Percentiles rank a stretch among this genome's conserved stretches.
Conservation (phyloP, 2,113 vertebrate species). For the Pachycephala philippinensis region DNA sequence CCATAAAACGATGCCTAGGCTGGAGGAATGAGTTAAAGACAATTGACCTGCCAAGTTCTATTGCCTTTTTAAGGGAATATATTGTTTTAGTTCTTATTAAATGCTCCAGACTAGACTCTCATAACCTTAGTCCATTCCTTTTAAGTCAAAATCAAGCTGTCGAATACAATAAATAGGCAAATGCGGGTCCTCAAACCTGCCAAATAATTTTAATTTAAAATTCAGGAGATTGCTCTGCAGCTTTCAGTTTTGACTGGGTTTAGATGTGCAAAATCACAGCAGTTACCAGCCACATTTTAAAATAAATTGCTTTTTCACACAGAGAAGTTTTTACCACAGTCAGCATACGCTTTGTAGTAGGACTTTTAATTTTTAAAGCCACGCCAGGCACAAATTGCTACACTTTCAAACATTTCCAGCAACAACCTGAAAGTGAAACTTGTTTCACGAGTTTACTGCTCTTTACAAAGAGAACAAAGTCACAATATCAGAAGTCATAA, state of each 20-base stretch:
- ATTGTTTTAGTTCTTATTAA: background rate
- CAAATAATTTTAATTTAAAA: background rate
- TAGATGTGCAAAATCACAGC: background rate
- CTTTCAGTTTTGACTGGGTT: background rate
- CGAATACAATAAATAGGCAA: background rate
- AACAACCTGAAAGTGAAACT: slow-evolving; percentile 19
- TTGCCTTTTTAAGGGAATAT: background rate
- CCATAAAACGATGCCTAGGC: background rate
- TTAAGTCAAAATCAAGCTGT: background rate
- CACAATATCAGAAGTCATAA: background rate
- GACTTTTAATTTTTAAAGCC: background rate
- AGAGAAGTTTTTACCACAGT: background rate
- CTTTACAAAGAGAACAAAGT: background rate
- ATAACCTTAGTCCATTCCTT: background rate
- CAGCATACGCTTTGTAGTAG: background rate
- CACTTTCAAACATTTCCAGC: background rate
- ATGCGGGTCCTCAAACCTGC: background rate
- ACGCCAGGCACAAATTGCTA: background rate
- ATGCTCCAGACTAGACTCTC: background rate
- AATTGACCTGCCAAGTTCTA: background rate
- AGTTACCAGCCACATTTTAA: background rate
- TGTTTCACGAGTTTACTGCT: background rate
- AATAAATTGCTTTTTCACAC: background rate
- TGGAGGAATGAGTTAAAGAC: background rate
- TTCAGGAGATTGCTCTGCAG: background rate